Conservation (phyloP, 2,888 invertebrate species). For the Temnothorax ravouxi region DNA sequence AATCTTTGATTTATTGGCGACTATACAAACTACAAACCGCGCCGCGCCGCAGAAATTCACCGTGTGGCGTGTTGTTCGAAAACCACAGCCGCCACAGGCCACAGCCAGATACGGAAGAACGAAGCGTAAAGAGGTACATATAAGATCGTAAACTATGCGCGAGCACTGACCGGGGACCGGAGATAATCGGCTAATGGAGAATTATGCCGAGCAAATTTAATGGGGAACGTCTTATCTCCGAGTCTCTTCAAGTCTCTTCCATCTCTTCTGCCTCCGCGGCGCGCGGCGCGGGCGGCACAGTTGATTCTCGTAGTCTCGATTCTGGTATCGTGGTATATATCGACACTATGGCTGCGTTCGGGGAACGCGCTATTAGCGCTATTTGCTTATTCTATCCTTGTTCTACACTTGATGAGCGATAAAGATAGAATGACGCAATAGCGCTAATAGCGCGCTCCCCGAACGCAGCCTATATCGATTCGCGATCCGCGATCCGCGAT, state of each 20-base stretch:
- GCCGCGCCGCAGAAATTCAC: neutral
- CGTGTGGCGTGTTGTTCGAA: neutral
- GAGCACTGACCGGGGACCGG: slow-evolving; percentile 48
- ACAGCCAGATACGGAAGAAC: neutral
- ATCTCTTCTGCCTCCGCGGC: slow-evolving; percentile 17
- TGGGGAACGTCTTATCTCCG: slow-evolving; percentile 63
- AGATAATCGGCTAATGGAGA: slow-evolving; percentile 49
- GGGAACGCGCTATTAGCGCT: no score
- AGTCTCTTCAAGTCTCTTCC: slow-evolving; percentile 20
- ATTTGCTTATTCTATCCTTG: no score
- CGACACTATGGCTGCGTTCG: no score
- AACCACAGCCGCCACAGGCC: neutral
- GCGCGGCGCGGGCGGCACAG: slow-evolving; percentile 12
- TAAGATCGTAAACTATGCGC: slow-evolving; percentile 29
- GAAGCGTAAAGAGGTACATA: neutral
- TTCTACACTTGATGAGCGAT: no score
- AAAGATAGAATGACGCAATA: no score
- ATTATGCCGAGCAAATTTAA: slow-evolving; percentile 68
- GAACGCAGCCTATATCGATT: slow-evolving; percentile 28
- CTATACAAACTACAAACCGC: neutral
- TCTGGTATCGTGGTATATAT: slow-evolving; percentile 67
- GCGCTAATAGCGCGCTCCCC: no score
- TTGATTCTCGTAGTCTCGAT: slow-evolving; percentile 35
- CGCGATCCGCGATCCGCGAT: slow-evolving; percentile 39
- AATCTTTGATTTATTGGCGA: neutral